Evolutionary conservation across 1,140 invertebrate genomes (phyloP).

Genomic region (Theocolax elegans): DNA sequence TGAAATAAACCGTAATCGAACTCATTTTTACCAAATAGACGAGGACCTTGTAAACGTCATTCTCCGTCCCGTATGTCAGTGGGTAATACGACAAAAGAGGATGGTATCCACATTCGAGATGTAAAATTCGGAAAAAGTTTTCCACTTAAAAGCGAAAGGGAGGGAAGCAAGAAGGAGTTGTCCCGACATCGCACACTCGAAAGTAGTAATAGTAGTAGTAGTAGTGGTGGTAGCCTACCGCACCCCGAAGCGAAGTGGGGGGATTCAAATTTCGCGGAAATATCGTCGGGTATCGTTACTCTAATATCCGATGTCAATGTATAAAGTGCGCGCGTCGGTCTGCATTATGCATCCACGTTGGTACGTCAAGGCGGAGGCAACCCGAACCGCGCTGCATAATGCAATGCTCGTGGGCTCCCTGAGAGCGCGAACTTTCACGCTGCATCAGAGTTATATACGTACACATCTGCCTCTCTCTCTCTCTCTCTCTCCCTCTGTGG

Average conservation of each 20-base stretch:
- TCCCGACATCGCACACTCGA: neutral
- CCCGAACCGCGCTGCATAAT: conserved; percentile 19
- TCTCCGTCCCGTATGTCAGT: too few relatives aligned
- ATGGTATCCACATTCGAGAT: too few relatives aligned
- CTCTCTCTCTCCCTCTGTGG: too few relatives aligned
- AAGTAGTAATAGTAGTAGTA: neutral
- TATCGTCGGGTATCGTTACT: conserved; percentile 22
- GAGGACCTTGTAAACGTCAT: too few relatives aligned
- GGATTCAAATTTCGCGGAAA: conserved; percentile 23
- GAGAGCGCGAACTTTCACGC: too few relatives aligned
- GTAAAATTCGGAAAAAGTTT: conserved; percentile 30
- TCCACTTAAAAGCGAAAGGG: conserved; percentile 17
- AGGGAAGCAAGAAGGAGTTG: neutral
- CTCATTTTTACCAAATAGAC: too few relatives aligned
- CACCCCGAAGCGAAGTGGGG: neutral
- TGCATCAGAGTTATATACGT: too few relatives aligned
- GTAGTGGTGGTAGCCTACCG: neutral
- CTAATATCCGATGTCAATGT: conserved; percentile 27
- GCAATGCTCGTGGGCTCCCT: neutral
- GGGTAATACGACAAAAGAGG: too few relatives aligned
- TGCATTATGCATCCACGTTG: conserved; percentile 26
- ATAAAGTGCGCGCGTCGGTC: conserved; percentile 16
- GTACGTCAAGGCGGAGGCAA: neutral
- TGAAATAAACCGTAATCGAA: too few relatives aligned
- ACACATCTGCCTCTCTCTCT: neutral